These are phyloP conservation scores for Drosophila peninsularis DNA, from an alignment of 2,888 invertebrate species.

Conservation along the genomic window DNA sequence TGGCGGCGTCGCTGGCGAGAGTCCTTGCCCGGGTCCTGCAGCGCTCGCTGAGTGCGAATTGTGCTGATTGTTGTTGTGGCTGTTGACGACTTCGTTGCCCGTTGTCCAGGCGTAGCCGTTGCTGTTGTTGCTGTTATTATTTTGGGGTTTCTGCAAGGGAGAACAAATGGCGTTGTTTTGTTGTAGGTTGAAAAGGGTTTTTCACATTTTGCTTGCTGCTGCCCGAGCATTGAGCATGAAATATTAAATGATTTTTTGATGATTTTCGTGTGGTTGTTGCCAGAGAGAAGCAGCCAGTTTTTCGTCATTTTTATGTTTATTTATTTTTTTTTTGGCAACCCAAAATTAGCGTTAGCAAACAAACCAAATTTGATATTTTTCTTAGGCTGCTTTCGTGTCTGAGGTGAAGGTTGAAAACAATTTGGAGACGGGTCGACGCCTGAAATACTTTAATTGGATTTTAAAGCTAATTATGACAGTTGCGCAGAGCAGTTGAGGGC, in stretches of 20 bases:
- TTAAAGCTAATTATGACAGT: constrained; percentile 43
- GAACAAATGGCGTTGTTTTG: constrained; percentile 43
- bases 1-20: constrained; percentile 63
- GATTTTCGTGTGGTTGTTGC: constrained; percentile 34
- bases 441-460: constrained; percentile 47
- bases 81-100: constrained; percentile 53
- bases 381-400: constrained; percentile 20
- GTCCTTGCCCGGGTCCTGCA: constrained; percentile 45
- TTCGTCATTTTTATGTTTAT: neutral
- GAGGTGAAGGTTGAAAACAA: constrained; percentile 19
- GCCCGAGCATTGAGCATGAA: constrained; percentile 54
- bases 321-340: constrained; percentile 17
- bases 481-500: too few species aligned
- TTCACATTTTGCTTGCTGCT: constrained; percentile 29
- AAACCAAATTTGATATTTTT: constrained; percentile 49
- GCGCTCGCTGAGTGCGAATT: constrained; percentile 40
- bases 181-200: constrained; percentile 56
- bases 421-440: constrained; percentile 15
- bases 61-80: constrained; percentile 49
- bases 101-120: constrained; percentile 63
- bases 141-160: constrained; percentile 66
- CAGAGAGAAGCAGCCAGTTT: constrained; percentile 20
- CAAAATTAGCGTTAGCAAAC: constrained; percentile 64
- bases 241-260: constrained; percentile 69
- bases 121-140: constrained; percentile 53